Evolutionary conservation across 2,113 vertebrate species (phyloP), one percentile per base, ranked within the genome.

Genomic region (Brachyistius frenatus): DNA sequence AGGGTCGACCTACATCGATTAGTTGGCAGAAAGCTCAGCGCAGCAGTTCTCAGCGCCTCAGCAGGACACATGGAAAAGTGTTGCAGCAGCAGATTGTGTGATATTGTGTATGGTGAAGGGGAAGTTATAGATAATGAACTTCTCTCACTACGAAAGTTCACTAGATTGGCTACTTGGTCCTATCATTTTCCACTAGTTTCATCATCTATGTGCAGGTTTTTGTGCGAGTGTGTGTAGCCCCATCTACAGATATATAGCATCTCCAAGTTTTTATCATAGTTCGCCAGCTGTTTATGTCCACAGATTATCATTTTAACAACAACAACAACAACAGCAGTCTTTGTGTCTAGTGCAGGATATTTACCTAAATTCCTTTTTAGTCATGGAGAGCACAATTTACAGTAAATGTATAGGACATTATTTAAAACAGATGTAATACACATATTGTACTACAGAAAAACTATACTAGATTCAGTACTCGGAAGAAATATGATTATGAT

Each of bases 71-170:
- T 44, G 8, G 23, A 61, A 65, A 79, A 79, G 36, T 75, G 53
- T 49, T 79, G 44, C 67, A 50, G 55, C 35, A 72, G 55, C 73
- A 81, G 53, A 83, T 78, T 85, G 52, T 47, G 31, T 35, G 53
- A 73, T 77, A 67, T 35, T 61, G 49, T 58, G 79, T 53, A 56
- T 6, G 3, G 36, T 3, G 0, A 50, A 37, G 44, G 5, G 36
- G 49, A 57, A 55, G 30, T 71, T n/a, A 58, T 66, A 37, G 75
- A 66, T 71, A 72, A 70, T 54, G 1, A 78, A 41, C 10, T 47
- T 9, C 13, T 30, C 8, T 39, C 33, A 47, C 16, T 15, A 44
- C 52, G 31, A 54, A 30, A 31, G 32, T n/a, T 75, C 46, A 73
- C 36, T 16, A 77, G 56, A 11, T 65, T 44, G 3, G 2, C n/a